Evolutionary conservation across 2,888 invertebrate species (phyloP).

Genomic region (Alviniconcha strummeri): DNA sequence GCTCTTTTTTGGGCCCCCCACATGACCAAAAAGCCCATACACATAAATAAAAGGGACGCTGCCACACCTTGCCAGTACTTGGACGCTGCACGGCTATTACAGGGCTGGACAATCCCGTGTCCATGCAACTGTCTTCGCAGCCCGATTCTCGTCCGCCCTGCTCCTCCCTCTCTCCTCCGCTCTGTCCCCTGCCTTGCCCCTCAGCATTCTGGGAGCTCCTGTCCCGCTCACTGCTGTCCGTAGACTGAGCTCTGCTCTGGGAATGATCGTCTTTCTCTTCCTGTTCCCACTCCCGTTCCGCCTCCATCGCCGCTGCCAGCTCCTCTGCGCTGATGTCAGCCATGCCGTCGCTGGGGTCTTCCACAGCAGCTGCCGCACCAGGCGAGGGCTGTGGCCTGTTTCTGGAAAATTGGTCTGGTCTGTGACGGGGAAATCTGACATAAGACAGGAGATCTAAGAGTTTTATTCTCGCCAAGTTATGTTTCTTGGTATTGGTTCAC

Average conservation of each 20-base stretch:
- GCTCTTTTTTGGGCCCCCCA: too few relatives aligned
- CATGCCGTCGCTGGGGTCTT: neutral
- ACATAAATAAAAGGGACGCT: too few relatives aligned
- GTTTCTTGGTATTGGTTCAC: too few relatives aligned
- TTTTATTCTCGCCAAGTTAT: too few relatives aligned
- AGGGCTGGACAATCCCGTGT: conserved; percentile 27
- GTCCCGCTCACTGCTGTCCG: neutral
- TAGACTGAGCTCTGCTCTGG: neutral
- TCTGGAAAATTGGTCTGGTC: too few relatives aligned
- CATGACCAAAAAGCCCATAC: too few relatives aligned
- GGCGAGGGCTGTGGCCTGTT: neutral
- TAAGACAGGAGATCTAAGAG: too few relatives aligned
- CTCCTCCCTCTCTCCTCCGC: neutral
- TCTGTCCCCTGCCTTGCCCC: neutral
- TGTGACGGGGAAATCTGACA: too few relatives aligned
- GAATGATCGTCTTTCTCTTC: neutral
- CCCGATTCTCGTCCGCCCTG: neutral
- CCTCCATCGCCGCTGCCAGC: conserved; percentile 13
- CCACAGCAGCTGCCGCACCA: neutral
- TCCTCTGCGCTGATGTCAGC: conserved; percentile 18
- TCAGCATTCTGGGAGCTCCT: neutral
- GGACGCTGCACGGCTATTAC: conserved; percentile 37
- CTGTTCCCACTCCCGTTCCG: conserved; percentile 22
- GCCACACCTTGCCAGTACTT: neutral
- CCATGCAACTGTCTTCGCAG: neutral